Evolutionary conservation across 2,888 invertebrate species (phyloP), one percentile per base, ranked within the genome.

Genomic region (Chrysolina americana): DNA sequence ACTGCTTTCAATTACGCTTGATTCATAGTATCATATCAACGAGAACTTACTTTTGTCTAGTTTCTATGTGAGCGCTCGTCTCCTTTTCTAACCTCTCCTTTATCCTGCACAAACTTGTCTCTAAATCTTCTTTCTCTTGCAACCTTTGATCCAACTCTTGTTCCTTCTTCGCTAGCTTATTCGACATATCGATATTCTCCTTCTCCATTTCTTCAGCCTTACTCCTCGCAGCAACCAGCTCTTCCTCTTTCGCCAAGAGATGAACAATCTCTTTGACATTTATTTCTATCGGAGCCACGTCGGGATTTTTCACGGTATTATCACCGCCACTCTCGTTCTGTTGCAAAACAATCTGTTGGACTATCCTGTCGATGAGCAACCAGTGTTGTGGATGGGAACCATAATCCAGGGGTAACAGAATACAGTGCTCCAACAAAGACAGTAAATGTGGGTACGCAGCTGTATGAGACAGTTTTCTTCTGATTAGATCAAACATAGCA

Each of bases 361-460:
- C 94, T 75, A 99, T 81, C 77, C 98, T 93, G 88, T 98, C 98
- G 85, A 98, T 93, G 71, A 99, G 91, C 47, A 97, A 88, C 98
- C 98, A 99, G 86, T 98, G 95, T 84, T 97, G 97, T 0, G 95
- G 93, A 87, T 95, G 93, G 13, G 95, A 93, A 78, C 94, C 95
- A 87, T 94, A 95, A 82, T 96, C 96, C 88, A 95, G 89, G 79
- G 97, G 97, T 83, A 98, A 87, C 77, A 98, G 89, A 21, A 98
- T 89, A 85, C 96, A 92, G 85, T 98, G 98, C 83, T 98, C 94
- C 77, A 99, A 89, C 79, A 98, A 89, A 0, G 98, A 98, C 77
- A 98, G 89, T 77, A 99, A 91, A 88, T 98, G 98, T 1, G 97
- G 96, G 88, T 98, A 98, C 2, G 98, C 98, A 21, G 96, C 93